phyloP scores from a whole-genome alignment of 2,797 vertebrate genomes.

The Cuculus canorus region DNA sequence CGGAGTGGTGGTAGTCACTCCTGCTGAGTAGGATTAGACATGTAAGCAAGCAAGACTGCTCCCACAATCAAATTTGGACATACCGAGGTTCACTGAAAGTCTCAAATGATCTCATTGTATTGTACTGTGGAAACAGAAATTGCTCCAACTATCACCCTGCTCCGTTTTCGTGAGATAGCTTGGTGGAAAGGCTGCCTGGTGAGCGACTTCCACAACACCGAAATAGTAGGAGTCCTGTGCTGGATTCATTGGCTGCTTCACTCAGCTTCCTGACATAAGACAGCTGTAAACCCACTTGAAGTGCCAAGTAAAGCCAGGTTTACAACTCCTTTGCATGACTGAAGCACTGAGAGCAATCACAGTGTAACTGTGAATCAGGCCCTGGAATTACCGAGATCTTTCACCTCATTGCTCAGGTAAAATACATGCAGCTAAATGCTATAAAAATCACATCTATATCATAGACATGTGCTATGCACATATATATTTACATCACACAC shows the following conservation, averaged over 20 bases:
- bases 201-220: not conserved
- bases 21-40: not conserved
- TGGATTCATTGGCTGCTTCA: not conserved
- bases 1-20: not conserved
- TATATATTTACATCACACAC: not conserved
- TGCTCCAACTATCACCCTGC: not conserved
- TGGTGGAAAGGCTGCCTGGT: not conserved
- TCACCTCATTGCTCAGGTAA: not conserved
- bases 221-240: not conserved
- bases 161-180: not conserved
- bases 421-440: not conserved
- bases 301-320: not conserved
- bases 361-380: not conserved
- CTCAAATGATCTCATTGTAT: not conserved
- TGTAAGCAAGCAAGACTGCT: not conserved
- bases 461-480: not conserved
- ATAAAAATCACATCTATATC: not conserved
- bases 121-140: not conserved
- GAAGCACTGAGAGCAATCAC: not conserved
- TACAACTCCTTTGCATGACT: not conserved
- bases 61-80: not conserved
- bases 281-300: conserved; percentile 32
- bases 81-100: not conserved
- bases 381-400: not conserved
- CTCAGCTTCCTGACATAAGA: not conserved